Evolutionary conservation across 1,140 invertebrate genomes (phyloP), one percentile per base, ranked within the genome.

Genomic region (Halyomorpha halys): DNA sequence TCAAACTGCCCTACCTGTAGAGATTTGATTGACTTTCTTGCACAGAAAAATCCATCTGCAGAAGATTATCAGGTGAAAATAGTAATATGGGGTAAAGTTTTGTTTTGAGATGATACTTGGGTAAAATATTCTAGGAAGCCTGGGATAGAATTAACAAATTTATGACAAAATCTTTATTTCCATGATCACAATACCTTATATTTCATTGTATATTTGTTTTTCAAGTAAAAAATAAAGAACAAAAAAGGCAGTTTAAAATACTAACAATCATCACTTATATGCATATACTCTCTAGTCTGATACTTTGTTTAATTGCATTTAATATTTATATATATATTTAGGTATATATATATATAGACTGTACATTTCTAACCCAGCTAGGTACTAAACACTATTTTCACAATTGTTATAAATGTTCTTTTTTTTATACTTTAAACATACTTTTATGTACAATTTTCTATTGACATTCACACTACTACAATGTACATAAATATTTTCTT

Each of bases 201-300:
- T 65, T 62, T 49, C 54, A 64, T 59, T 56, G 34, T 59, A 53
- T 16, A 30, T 39, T 39, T 59, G 63, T 59, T 45, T 47, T 59
- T 45, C 25, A 44, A 25, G 18, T 56, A 34, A 54, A 30, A 59
- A 59, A 44, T 59, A 65, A 65, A 65, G 34, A 39, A 39, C 34
- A 61, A 51, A 59, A 51, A 47, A 18, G 64, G 53, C 53, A 59
- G 34, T 65, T 45, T 61, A 23, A 60, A 21, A 61, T 44, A 25
- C 64, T 65, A 65, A 65, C 64, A 62, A 60, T 62, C 51, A 62
- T 65, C 44, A 62, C 51, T 62, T 65, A 65, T 65, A 65, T 64
- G 63, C 63, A 64, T 21, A 23, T 56, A 13, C 53, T 21, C 21
- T 49, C 47, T 49, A 49, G 45, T 60, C 47, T 65, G 51, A 53